These are phyloP conservation scores for Heterotis niloticus DNA, from an alignment of 2,113 vertebrate species.

Conservation along the genomic window DNA sequence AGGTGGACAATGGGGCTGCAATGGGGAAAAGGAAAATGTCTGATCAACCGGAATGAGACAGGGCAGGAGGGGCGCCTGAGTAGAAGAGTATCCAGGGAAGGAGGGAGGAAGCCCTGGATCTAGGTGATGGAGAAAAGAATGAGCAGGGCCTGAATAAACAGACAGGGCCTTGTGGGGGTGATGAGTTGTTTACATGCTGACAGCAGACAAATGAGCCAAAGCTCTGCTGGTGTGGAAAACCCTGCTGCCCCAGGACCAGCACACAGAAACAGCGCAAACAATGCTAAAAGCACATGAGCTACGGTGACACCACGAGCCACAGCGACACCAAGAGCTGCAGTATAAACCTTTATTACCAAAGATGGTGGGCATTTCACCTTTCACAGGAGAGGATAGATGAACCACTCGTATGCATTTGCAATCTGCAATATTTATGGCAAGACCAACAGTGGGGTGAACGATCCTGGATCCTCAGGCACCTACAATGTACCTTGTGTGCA, in stretches of 20 bases:
- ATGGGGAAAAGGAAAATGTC: not conserved
- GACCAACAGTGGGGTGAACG: not conserved
- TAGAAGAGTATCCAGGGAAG: slow-evolving; percentile 31
- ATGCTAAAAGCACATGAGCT: slow-evolving; percentile 25
- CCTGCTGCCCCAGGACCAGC: slow-evolving; percentile 46
- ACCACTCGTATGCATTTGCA: not conserved
- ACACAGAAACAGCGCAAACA: slow-evolving; percentile 39
- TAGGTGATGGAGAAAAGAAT: slow-evolving; percentile 34
- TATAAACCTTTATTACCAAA: no score
- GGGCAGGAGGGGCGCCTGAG: slow-evolving; percentile 48
- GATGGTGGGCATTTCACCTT: no score
- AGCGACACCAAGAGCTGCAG: no score
- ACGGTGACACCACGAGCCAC: slow-evolving; percentile 4
- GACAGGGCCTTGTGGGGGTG: slow-evolving; percentile 24
- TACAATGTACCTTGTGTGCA: slow-evolving; percentile 8
- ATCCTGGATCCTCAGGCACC: not conserved
- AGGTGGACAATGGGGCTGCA: not conserved
- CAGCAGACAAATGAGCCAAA: not conserved
- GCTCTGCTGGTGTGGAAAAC: slow-evolving; percentile 41
- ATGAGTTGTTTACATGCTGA: slow-evolving; percentile 35
- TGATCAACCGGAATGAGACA: slow-evolving; percentile 37
- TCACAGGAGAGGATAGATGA: not conserved
- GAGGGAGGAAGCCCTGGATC: slow-evolving; percentile 27
- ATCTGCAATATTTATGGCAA: not conserved
- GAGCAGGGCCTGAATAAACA: slow-evolving; percentile 44